phyloP scores from a whole-genome alignment of 2,797 vertebrate species.

The Garrulus glandarius region DNA sequence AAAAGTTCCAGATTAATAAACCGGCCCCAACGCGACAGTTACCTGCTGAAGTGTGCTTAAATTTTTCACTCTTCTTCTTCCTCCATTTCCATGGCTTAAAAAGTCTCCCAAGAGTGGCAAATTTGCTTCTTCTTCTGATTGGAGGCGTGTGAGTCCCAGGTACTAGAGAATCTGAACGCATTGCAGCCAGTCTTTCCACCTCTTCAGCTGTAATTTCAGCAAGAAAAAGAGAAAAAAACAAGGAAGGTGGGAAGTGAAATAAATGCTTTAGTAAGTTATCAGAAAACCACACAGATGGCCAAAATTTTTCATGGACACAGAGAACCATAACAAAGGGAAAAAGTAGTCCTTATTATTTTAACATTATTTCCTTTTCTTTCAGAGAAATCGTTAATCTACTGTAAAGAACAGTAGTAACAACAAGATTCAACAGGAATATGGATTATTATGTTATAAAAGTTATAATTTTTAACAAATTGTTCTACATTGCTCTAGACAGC shows the following conservation, averaged over 20 bases:
- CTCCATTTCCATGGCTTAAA: constrained; percentile 99
- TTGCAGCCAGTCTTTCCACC: constrained; percentile 93
- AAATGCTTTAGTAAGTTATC: constrained; percentile 69
- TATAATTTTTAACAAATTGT: background rate
- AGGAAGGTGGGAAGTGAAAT: background rate
- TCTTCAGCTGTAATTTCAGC: constrained; percentile 86
- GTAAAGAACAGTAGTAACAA: background rate
- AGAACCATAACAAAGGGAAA: background rate
- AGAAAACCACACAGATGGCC: constrained; percentile 34
- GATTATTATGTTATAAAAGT: background rate
- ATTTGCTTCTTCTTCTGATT: constrained; percentile 91
- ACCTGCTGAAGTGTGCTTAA: constrained; percentile 98
- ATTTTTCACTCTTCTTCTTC: constrained; percentile 99
- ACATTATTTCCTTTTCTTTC: background rate
- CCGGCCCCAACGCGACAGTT: accelerated
- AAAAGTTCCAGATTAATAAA: background rate
- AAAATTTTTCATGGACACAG: constrained; percentile 37
- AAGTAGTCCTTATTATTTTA: background rate
- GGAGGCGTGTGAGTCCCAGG: constrained; percentile 93
- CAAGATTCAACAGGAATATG: background rate
- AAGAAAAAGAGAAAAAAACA: constrained; percentile 7
- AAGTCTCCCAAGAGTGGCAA: constrained; percentile 91
- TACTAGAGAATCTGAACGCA: constrained; percentile 92
- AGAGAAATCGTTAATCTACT: background rate
- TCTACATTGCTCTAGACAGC: background rate